These are phyloP conservation scores for Teleogryllus oceanicus DNA, from an alignment of 2,888 invertebrate genomes.

Conservation along the genomic window DNA sequence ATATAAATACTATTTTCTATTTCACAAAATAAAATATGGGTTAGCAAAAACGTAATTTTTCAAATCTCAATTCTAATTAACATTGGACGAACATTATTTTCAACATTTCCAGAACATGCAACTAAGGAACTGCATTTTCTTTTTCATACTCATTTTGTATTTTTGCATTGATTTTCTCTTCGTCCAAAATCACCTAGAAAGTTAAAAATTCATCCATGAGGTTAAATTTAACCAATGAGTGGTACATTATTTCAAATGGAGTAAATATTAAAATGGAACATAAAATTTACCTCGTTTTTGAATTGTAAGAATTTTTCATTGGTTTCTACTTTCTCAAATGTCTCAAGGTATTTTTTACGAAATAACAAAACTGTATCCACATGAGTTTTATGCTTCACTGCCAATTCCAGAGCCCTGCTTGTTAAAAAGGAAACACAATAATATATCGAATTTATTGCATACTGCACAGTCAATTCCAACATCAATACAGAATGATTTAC, in stretches of 20 bases:
- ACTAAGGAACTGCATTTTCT: constrained; percentile 37
- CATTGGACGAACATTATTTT: too few relatives aligned
- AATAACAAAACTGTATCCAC: constrained; percentile 69
- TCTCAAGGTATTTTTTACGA: constrained; percentile 60
- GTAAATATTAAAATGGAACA: constrained; percentile 25
- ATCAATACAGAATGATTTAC: too few relatives aligned
- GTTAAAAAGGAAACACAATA: neutral
- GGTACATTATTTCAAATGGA: neutral
- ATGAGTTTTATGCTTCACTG: constrained; percentile 67
- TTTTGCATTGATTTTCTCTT: constrained; percentile 51
- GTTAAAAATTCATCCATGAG: constrained; percentile 28
- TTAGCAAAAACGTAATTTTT: too few relatives aligned
- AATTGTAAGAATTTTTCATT: constrained; percentile 54
- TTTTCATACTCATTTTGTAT: constrained; percentile 47
- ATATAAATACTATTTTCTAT: too few relatives aligned
- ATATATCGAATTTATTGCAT: too few relatives aligned
- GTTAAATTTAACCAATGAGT: too few relatives aligned
- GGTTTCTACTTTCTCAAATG: constrained; percentile 56
- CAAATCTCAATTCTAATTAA: too few relatives aligned
- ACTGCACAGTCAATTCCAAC: too few relatives aligned
- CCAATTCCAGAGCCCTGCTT: constrained; percentile 67
- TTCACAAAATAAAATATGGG: too few relatives aligned
- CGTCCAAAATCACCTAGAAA: constrained; percentile 50
- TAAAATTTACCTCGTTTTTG: constrained; percentile 46
- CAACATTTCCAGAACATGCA: constrained; percentile 31